These are phyloP conservation scores for Rhopalosiphum nymphaeae DNA, from an alignment of 2,888 invertebrate genomes.

Conservation along the genomic window DNA sequence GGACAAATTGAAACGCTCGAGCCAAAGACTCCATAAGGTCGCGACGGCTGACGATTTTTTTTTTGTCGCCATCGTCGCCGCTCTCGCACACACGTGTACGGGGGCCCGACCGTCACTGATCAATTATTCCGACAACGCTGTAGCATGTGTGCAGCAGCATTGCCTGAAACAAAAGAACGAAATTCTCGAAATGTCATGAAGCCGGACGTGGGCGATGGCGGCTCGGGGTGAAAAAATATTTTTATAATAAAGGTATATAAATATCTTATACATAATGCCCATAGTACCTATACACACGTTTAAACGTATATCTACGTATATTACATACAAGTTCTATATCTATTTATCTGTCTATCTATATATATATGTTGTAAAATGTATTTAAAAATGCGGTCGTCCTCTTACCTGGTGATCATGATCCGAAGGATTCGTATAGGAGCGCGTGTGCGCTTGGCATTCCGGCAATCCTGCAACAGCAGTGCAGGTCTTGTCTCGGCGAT, in stretches of 20 bases:
- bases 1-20: slow-evolving; percentile 63
- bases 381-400: slow-evolving; percentile 52
- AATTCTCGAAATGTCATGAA: slow-evolving; percentile 51
- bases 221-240: background rate
- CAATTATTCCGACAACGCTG: slow-evolving; percentile 60
- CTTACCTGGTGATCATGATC: slow-evolving; percentile 56
- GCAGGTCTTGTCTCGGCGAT: background rate
- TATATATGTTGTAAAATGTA: background rate
- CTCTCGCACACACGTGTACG: background rate
- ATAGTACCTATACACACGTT: background rate
- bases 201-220: background rate
- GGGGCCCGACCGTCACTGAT: background rate
- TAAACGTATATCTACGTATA: background rate
- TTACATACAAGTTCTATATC: background rate
- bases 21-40: slow-evolving; percentile 63
- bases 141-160: background rate
- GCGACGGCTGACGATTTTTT: slow-evolving; percentile 43
- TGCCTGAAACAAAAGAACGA: slow-evolving; percentile 56
- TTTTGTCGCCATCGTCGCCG: background rate
- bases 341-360: background rate
- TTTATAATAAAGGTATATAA: background rate
- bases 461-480: slow-evolving; percentile 11
- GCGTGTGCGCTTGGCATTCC: slow-evolving; percentile 47
- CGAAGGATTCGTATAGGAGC: slow-evolving; percentile 3
- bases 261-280: background rate